phyloP scores from a whole-genome alignment of 2,113 vertebrate genomes.

The Perca schrenkii region DNA sequence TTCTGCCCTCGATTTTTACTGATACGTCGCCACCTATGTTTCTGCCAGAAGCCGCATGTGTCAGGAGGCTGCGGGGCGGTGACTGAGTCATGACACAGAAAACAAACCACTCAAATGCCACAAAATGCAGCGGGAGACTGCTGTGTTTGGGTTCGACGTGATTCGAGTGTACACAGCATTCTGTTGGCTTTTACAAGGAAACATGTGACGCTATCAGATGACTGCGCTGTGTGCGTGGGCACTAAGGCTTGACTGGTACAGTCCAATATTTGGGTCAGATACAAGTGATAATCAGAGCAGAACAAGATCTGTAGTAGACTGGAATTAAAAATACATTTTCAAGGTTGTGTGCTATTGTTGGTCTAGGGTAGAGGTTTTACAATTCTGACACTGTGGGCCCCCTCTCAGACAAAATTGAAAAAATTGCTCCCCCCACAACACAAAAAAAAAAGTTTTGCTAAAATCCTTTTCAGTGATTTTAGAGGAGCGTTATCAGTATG shows the following conservation, averaged over 20 bases:
- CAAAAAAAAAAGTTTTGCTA: neutral
- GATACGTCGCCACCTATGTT: conserved; percentile 48
- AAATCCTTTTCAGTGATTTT: conserved; percentile 1
- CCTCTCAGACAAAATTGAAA: neutral
- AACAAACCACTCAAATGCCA: conserved; percentile 28
- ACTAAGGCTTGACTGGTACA: neutral
- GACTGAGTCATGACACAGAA: conserved; percentile 56
- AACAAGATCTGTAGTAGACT: conserved; percentile 14
- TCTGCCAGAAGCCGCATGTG: conserved; percentile 45
- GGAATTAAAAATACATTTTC: neutral
- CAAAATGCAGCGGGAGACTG: conserved; percentile 28
- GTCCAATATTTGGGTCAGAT: conserved; percentile 19
- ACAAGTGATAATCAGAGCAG: conserved; percentile 22
- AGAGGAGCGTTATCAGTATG: neutral
- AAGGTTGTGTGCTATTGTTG: neutral
- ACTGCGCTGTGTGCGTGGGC: conserved; percentile 8
- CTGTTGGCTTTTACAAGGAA: conserved; percentile 7
- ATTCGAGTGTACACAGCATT: conserved; percentile 10
- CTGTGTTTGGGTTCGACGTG: conserved; percentile 33
- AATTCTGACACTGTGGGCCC: neutral
- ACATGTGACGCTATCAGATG: conserved; percentile 34
- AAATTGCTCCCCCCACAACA: neutral
- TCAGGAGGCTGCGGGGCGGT: conserved; percentile 51
- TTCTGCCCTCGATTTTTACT: conserved; percentile 58
- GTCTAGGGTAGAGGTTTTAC: neutral